phyloP scores from a whole-genome alignment of 2,113 vertebrate species.

The Bos javanicus region DNA sequence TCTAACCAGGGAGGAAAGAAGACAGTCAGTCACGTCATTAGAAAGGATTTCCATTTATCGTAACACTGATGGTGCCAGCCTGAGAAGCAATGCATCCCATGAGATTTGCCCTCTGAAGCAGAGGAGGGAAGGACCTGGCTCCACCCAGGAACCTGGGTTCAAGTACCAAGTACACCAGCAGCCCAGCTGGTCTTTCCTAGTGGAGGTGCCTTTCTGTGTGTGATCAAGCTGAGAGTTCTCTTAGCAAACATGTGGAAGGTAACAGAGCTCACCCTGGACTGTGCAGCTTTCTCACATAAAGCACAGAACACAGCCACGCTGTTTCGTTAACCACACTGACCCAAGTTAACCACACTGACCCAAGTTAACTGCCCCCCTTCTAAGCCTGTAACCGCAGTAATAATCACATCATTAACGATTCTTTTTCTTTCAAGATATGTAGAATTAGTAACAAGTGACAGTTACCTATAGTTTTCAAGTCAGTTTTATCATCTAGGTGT shows the following conservation, averaged over 20 bases:
- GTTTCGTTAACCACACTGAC: not conserved
- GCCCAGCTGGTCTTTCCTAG: not conserved
- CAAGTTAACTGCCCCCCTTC: not conserved
- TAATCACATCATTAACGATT: not conserved
- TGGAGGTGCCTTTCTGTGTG: not conserved
- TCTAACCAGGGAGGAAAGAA: not conserved
- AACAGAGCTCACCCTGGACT: no score
- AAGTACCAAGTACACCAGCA: not conserved
- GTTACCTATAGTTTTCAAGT: not conserved
- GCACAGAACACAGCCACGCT: not conserved
- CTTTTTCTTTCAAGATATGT: not conserved
- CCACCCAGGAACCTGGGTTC: not conserved
- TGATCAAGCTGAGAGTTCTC: not conserved
- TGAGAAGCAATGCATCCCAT: not conserved
- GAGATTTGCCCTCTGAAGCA: not conserved
- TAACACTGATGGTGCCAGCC: not conserved
- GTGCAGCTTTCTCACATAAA: not conserved
- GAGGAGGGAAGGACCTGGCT: accelerated
- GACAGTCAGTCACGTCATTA: not conserved
- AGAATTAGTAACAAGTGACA: not conserved
- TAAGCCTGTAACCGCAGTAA: not conserved
- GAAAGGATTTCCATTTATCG: not conserved
- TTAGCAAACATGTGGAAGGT: not conserved
- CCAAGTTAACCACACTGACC: not conserved
- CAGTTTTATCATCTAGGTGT: not conserved